Conservation (phyloP, 2,797 vertebrate species). For the Nyctibius grandis region DNA sequence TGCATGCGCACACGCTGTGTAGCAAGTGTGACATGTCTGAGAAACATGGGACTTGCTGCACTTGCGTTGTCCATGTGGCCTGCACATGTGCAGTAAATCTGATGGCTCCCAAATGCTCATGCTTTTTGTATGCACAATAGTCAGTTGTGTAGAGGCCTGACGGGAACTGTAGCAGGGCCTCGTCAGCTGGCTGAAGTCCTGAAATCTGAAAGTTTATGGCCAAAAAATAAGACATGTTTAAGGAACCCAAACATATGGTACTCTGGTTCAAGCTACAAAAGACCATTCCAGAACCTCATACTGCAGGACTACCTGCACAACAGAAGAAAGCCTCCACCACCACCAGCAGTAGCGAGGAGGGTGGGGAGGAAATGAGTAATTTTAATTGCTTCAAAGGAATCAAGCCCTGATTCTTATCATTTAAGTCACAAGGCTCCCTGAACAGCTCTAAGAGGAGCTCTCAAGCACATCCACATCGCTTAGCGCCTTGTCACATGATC, state of each 20-base stretch:
- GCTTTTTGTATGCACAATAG: background rate
- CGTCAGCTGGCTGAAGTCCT: background rate
- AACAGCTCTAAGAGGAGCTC: background rate
- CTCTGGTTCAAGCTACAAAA: background rate
- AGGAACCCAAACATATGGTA: background rate
- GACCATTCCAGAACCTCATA: background rate
- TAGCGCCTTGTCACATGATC: fast-evolving
- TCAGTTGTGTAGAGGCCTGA: background rate
- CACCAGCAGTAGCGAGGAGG: background rate
- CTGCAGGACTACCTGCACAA: background rate
- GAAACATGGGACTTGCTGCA: background rate
- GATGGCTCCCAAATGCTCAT: background rate
- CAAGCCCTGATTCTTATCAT: background rate
- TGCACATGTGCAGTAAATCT: background rate
- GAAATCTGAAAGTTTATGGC: background rate
- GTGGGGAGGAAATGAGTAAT: background rate
- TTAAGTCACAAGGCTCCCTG: background rate
- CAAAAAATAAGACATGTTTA: background rate
- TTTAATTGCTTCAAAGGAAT: background rate
- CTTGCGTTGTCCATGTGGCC: background rate
- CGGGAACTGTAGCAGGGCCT: background rate
- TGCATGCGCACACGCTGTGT: background rate
- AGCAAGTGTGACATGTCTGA: background rate
- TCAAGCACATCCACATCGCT: background rate
- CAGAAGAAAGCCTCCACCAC: background rate